These are phyloP conservation scores for Cacoxenus indagator DNA, from an alignment of 2,888 invertebrate species.

Conservation along the genomic window DNA sequence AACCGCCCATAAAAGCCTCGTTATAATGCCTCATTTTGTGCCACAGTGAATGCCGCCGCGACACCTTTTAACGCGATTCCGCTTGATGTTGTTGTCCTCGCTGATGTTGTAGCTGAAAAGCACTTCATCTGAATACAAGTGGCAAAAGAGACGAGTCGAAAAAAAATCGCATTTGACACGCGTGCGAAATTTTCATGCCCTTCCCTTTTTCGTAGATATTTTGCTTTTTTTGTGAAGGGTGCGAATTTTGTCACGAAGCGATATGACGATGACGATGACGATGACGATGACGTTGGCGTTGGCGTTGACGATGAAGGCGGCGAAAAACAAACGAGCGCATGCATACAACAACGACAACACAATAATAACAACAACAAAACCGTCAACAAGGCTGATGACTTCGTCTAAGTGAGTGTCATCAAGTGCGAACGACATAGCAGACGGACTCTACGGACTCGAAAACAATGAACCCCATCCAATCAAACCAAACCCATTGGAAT, in stretches of 20 bases:
- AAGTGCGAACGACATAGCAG: not conserved
- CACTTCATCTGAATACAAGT: not conserved
- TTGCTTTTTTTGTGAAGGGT: slow-evolving; percentile 50
- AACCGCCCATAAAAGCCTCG: slow-evolving; percentile 1
- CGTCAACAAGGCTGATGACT: not conserved
- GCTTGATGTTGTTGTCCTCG: not conserved
- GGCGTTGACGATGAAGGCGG: not conserved
- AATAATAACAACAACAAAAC: not conserved
- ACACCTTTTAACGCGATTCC: not conserved
- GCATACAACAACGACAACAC: not conserved
- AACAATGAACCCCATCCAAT: too few species aligned
- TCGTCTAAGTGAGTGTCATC: slow-evolving; percentile 5
- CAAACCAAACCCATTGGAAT: too few species aligned
- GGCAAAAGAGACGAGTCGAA: not conserved
- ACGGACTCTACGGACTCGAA: not conserved
- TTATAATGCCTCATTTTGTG: not conserved
- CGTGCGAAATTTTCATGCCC: slow-evolving; percentile 13
- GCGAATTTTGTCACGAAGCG: slow-evolving; percentile 64
- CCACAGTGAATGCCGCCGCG: too few species aligned
- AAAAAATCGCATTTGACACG: slow-evolving; percentile 2
- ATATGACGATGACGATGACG: slow-evolving; percentile 54
- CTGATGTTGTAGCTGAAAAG: not conserved
- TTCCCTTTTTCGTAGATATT: not conserved
- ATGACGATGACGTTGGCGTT: not conserved
- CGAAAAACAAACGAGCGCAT: not conserved